A percentile compares a stretch with the other conserved stretches of the same genome.
phyloP scores from a whole-genome alignment of 2,113 vertebrate species.

The Xenopus tropicalis region DNA sequence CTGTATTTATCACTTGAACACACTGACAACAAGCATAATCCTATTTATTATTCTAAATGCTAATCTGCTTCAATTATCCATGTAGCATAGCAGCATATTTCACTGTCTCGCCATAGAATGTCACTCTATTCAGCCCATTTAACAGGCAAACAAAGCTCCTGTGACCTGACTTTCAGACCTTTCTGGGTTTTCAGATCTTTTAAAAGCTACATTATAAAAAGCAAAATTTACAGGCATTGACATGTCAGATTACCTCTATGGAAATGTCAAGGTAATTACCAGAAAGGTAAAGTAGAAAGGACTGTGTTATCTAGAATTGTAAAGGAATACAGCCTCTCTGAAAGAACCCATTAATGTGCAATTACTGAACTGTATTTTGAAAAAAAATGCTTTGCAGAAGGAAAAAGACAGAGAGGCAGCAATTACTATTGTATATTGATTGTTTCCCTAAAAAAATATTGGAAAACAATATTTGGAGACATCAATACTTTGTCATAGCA shows the following conservation, averaged over 20 bases:
- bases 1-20: too few relatives aligned
- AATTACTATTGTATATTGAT: too few relatives aligned
- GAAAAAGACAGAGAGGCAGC: conserved; percentile 4
- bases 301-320: conserved; percentile 33
- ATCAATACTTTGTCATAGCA: too few relatives aligned
- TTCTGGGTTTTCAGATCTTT: conserved; percentile 14
- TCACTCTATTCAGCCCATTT: neutral
- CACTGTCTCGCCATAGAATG: neutral
- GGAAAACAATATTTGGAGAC: too few relatives aligned
- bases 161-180: neutral
- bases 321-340: conserved; percentile 38
- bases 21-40: too few relatives aligned
- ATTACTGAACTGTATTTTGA: conserved; percentile 40
- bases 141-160: neutral
- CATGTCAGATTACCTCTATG: conserved; percentile 28
- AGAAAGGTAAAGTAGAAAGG: conserved; percentile 34
- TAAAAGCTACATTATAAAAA: conserved; percentile 25
- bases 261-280: conserved; percentile 45
- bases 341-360: conserved; percentile 44
- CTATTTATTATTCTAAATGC: too few relatives aligned
- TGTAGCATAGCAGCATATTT: too few relatives aligned
- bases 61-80: too few relatives aligned
- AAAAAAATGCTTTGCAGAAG: conserved; percentile 29
- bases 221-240: conserved; percentile 34
- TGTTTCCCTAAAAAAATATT: too few relatives aligned